Conservation (phyloP, 2,888 invertebrate species). For the Pristionchus arcanus region DNA sequence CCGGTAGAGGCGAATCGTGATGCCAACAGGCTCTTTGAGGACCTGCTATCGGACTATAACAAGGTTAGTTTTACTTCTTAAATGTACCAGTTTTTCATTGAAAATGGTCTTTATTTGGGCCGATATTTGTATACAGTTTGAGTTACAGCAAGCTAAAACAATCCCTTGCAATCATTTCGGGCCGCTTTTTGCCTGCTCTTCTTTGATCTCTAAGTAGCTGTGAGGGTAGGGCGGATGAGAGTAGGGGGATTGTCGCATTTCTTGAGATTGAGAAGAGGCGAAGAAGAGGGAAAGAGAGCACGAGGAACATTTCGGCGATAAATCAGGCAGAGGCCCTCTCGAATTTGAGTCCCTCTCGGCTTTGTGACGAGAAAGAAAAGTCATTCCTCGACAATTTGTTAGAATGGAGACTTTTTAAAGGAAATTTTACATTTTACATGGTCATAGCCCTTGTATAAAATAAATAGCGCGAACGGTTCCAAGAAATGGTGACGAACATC, state of each 20-base stretch:
- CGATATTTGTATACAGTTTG: neutral
- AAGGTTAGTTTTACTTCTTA: slow-evolving; percentile 59
- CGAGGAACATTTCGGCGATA: slow-evolving; percentile 46
- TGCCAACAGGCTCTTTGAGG: slow-evolving; percentile 76
- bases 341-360: neutral
- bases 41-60: slow-evolving; percentile 75
- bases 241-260: slow-evolving; percentile 28
- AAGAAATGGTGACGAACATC: too few relatives aligned
- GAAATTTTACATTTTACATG: neutral
- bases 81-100: neutral
- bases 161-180: neutral
- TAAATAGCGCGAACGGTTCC: too few relatives aligned
- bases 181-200: neutral
- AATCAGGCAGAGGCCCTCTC: slow-evolving; percentile 23
- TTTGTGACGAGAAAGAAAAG: slow-evolving; percentile 11
- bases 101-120: neutral
- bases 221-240: neutral
- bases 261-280: neutral
- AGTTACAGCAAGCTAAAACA: neutral
- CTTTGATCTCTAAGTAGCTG: slow-evolving; percentile 14
- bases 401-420: neutral
- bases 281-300: slow-evolving; percentile 4
- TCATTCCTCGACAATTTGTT: neutral
- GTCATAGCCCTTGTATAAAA: too few relatives aligned
- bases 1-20: slow-evolving; percentile 64